Conservation (phyloP, 2,113 vertebrate genomes). For the Sprattus sprattus region DNA sequence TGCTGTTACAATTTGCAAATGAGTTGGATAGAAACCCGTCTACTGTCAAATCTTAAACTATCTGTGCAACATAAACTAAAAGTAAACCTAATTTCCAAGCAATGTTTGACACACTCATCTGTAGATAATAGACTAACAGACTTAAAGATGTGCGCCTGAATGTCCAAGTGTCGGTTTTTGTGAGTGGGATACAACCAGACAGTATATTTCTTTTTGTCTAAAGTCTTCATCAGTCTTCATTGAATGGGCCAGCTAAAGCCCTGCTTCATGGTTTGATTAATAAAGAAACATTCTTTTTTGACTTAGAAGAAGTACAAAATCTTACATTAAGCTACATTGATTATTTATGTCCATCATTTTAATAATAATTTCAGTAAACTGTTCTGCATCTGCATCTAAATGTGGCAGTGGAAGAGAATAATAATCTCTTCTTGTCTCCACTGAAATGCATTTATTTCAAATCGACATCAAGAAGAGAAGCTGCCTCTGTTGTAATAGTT, state of each 20-base stretch:
- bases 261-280: background rate
- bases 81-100: too few relatives aligned
- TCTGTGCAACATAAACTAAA: too few relatives aligned
- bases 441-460: constrained; percentile 6
- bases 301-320: background rate
- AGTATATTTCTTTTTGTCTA: background rate
- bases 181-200: background rate
- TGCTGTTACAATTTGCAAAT: background rate
- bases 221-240: background rate
- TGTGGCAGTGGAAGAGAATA: background rate
- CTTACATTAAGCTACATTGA: background rate
- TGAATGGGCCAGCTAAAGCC: background rate
- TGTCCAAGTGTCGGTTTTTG: background rate
- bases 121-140: too few relatives aligned
- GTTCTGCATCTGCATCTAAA: background rate
- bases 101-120: too few relatives aligned
- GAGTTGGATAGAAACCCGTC: background rate
- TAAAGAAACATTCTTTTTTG: background rate
- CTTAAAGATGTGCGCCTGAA: background rate
- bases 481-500: background rate
- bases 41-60: too few relatives aligned
- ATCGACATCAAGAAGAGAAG: constrained; percentile 4
- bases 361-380: background rate
- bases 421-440: background rate
- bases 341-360: background rate